A percentile compares a stretch with the other conserved stretches of the same genome.
Evolutionary conservation across 2,888 invertebrate species (phyloP).

Genomic region (Amphiduros pacificus): DNA sequence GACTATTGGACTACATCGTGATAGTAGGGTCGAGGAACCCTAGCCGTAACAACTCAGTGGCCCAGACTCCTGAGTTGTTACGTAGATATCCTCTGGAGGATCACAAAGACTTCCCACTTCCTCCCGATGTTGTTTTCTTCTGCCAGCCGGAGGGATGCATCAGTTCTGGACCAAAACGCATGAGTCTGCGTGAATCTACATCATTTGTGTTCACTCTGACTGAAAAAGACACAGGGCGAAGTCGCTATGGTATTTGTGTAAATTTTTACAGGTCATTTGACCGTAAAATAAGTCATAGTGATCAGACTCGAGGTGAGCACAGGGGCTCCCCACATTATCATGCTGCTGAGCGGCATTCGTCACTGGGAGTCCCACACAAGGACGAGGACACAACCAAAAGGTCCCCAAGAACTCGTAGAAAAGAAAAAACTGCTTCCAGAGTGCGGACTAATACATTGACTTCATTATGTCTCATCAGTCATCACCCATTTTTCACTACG

Average conservation of each 20-base stretch:
- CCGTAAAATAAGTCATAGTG: constrained; percentile 21
- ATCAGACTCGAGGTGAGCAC: not conserved
- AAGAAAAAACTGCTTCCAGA: constrained; percentile 44
- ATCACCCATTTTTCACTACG: constrained; percentile 98
- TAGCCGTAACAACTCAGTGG: constrained; percentile 56
- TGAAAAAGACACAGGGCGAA: constrained; percentile 90
- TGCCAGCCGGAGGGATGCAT: constrained; percentile 99
- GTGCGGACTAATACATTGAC: constrained; percentile 87
- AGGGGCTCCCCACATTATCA: constrained; percentile 1
- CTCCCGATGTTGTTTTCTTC: constrained; percentile 98
- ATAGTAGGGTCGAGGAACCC: constrained; percentile 88
- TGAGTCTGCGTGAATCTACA: constrained; percentile 76
- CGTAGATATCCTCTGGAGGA: constrained; percentile 90
- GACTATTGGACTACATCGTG: constrained; percentile 85
- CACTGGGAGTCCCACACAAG: not conserved
- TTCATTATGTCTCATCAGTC: constrained; percentile 94
- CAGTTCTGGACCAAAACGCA: constrained; percentile 77
- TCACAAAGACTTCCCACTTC: constrained; percentile 95
- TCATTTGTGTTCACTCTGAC: constrained; percentile 98
- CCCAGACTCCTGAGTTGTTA: constrained; percentile 88
- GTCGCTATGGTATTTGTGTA: constrained; percentile 89
- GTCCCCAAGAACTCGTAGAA: constrained; percentile 49
- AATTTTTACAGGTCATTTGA: constrained; percentile 93
- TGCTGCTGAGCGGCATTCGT: constrained; percentile 21
- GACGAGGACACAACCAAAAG: constrained; percentile 28